Percentiles rank a stretch among this genome's conserved stretches.
phyloP scores from a whole-genome alignment of 53 echinoderm and acorn worm species.

The Patiria pectinifera region DNA sequence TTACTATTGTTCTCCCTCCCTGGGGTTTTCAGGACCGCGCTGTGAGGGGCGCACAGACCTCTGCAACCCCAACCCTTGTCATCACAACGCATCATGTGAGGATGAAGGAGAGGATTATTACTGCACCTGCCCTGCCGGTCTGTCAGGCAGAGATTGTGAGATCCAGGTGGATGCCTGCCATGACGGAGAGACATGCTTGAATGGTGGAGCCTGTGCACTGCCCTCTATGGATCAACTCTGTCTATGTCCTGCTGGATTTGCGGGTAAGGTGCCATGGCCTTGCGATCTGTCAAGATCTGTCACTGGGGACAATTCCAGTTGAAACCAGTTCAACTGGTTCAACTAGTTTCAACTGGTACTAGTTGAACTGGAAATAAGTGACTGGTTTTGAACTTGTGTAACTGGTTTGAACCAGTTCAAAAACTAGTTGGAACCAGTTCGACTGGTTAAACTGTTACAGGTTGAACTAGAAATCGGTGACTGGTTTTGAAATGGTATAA shows the following conservation, averaged over 20 bases:
- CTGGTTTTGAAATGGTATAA: no score
- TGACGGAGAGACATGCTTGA: constrained; percentile 60
- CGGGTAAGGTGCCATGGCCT: constrained; percentile 8
- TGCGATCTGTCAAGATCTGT: no score
- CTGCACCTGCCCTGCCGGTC: constrained; percentile 72
- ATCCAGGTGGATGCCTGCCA: constrained; percentile 63
- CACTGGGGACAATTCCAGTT: no score
- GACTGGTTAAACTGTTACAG: no score
- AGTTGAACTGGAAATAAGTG: no score
- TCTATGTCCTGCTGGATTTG: constrained; percentile 43
- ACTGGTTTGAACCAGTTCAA: no score
- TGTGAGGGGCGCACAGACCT: constrained; percentile 76
- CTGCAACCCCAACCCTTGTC: constrained; percentile 73
- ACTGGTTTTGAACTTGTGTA: no score
- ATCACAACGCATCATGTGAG: constrained; percentile 58
- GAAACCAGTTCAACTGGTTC: no score
- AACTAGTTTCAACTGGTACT: no score
- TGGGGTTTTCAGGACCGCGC: constrained; percentile 17
- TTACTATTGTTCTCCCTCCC: not conserved
- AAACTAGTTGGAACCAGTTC: no score
- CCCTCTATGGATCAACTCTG: constrained; percentile 47
- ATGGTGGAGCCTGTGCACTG: constrained; percentile 59
- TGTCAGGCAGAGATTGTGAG: constrained; percentile 67
- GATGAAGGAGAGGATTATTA: constrained; percentile 65
- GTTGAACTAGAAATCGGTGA: no score